Conservation (phyloP, 1,140 invertebrate species). For the Achatina immaculata region DNA sequence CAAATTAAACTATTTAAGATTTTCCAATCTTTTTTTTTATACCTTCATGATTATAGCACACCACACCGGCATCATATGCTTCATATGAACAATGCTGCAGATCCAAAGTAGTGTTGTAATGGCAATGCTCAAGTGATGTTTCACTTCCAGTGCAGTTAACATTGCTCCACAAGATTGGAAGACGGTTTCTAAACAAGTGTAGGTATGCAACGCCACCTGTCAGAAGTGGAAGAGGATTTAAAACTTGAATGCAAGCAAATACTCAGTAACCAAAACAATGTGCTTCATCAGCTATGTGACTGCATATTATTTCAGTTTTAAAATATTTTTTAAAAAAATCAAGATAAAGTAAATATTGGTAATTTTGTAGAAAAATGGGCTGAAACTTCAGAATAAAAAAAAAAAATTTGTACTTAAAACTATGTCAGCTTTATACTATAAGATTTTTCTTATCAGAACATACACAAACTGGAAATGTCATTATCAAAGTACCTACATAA, state of each 20-base stretch:
- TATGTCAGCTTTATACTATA: background rate
- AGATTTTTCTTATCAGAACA: too few relatives aligned
- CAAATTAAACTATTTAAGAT: too few relatives aligned
- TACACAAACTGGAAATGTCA: too few relatives aligned
- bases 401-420: background rate
- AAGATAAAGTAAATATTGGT: too few relatives aligned
- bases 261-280: background rate
- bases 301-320: too few relatives aligned
- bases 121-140: constrained; percentile 43
- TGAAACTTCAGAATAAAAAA: background rate
- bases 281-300: too few relatives aligned
- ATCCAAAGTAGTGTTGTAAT: constrained; percentile 38
- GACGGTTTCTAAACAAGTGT: constrained; percentile 55
- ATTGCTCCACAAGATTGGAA: constrained; percentile 53
- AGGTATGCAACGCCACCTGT: constrained; percentile 52
- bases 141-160: constrained; percentile 48
- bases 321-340: too few relatives aligned
- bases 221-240: background rate
- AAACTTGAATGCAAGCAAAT: background rate
- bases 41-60: constrained; percentile 60
- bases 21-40: background rate
- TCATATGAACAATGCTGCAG: constrained; percentile 50
- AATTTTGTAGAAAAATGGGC: too few relatives aligned
- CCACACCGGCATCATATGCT: constrained; percentile 54
- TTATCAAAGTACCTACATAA: too few relatives aligned